phyloP scores from a whole-genome alignment of 2,888 invertebrate species.

The Drosophila stalkeri region DNA sequence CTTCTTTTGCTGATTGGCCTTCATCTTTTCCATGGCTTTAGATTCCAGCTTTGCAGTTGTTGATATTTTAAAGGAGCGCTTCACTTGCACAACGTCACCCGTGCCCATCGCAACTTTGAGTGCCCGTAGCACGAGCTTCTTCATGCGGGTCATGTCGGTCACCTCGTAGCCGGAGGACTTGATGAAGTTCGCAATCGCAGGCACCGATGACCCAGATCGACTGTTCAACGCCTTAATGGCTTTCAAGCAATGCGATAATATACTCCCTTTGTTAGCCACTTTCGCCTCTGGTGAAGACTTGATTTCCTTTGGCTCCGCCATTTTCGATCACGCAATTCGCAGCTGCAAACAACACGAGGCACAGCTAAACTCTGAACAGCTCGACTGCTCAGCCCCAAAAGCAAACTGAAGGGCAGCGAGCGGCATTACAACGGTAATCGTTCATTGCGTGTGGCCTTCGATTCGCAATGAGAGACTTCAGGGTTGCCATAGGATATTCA shows the following conservation, averaged over 20 bases:
- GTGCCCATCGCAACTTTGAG: conserved; percentile 14
- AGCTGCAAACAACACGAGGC: neutral
- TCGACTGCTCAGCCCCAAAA: neutral
- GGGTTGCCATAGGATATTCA: neutral
- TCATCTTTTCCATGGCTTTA: conserved; percentile 25
- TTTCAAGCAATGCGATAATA: neutral
- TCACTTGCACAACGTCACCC: conserved; percentile 26
- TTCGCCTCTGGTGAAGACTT: neutral
- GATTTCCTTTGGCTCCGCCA: neutral
- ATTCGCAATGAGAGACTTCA: neutral
- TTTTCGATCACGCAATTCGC: neutral
- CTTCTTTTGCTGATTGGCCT: conserved; percentile 6
- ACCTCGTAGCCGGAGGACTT: conserved; percentile 16
- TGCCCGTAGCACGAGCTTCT: neutral
- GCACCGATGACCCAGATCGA: conserved; percentile 36
- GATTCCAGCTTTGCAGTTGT: neutral
- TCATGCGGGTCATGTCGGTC: conserved; percentile 1
- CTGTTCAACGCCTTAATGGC: conserved; percentile 19
- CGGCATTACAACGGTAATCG: conserved; percentile 28
- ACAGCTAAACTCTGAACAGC: neutral
- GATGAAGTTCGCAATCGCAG: conserved; percentile 30
- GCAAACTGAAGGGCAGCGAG: neutral
- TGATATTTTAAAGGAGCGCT: conserved; percentile 32
- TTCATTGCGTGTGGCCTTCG: neutral
- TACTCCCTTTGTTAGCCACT: neutral